Percentiles rank a stretch among this genome's conserved stretches.
Conservation (phyloP, 23 tunicate species). For the Halocynthia aurantium region DNA sequence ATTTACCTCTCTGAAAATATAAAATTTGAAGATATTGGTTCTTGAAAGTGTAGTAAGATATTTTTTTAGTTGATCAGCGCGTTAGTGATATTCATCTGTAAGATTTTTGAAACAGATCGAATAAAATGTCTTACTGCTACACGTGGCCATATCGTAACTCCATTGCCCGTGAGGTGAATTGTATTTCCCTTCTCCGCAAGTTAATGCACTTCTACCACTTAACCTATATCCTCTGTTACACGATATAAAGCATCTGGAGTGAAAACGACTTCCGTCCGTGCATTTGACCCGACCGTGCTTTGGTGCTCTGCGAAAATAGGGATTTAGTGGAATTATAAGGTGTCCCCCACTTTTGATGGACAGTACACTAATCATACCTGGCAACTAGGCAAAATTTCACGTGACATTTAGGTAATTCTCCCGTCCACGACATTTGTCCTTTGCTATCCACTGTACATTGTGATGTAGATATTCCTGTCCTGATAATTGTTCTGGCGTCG, state of each 20-base stretch:
- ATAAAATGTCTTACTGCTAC: neutral
- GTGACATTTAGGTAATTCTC: slow-evolving; percentile 14
- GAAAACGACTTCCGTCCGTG: neutral
- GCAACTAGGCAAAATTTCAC: slow-evolving; percentile 5
- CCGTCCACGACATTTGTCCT: slow-evolving; percentile 13
- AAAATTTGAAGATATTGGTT: too few relatives aligned
- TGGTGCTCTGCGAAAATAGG: slow-evolving; percentile 1
- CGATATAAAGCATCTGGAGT: neutral
- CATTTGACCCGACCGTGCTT: slow-evolving; percentile 7
- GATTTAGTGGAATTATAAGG: neutral
- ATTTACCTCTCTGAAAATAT: too few relatives aligned
- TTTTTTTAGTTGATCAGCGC: too few relatives aligned
- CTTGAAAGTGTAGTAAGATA: too few relatives aligned
- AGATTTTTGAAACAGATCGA: neutral
- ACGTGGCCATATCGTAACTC: neutral
- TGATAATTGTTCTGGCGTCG: slow-evolving; percentile 2
- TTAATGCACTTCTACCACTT: neutral
- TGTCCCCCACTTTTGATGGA: neutral
- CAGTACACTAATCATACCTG: neutral
- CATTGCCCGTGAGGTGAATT: slow-evolving; percentile 17
- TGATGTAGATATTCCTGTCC: neutral
- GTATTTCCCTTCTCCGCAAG: slow-evolving; percentile 9
- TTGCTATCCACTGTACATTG: neutral
- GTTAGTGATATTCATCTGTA: too few relatives aligned
- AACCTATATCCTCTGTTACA: slow-evolving; percentile 3